These are phyloP conservation scores for Perognathus longimembris DNA, from an alignment of 2,113 vertebrate genomes.

Conservation along the genomic window DNA sequence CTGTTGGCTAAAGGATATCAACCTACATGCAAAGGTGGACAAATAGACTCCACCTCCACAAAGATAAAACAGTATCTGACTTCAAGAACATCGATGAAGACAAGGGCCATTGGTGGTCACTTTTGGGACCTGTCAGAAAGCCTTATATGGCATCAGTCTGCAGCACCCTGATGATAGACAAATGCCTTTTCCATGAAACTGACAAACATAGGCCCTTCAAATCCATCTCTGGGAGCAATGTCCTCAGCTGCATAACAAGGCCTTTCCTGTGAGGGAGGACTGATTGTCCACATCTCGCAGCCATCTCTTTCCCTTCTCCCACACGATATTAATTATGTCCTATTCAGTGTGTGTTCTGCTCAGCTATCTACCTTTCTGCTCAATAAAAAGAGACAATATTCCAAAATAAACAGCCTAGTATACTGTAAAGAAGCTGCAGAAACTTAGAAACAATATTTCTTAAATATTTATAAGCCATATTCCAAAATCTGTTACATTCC, in stretches of 20 bases:
- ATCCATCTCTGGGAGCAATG: slow-evolving; percentile 38
- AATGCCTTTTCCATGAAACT: background rate
- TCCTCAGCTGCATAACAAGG: slow-evolving; percentile 59
- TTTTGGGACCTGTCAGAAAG: background rate
- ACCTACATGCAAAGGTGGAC: background rate
- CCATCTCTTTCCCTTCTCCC: slow-evolving; percentile 61
- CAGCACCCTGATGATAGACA: background rate
- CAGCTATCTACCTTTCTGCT: slow-evolving; percentile 75
- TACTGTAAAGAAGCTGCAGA: slow-evolving; percentile 52
- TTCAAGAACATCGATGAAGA: background rate
- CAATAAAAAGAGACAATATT: slow-evolving; percentile 65
- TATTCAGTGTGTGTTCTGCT: slow-evolving; percentile 19
- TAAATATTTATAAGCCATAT: slow-evolving; percentile 83
- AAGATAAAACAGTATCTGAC: too few species aligned
- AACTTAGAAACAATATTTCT: slow-evolving; percentile 71
- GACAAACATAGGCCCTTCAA: slow-evolving; percentile 14
- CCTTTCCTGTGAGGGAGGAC: slow-evolving; percentile 61
- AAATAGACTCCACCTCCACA: background rate
- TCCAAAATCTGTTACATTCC: slow-evolving; percentile 80
- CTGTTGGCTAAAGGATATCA: background rate
- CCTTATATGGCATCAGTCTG: background rate
- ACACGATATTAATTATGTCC: slow-evolving; percentile 80
- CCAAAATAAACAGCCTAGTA: slow-evolving; percentile 65
- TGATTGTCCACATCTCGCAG: slow-evolving; percentile 70
- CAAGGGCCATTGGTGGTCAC: background rate